Percentiles rank a stretch among this genome's conserved stretches.
Evolutionary conservation across 2,113 vertebrate genomes (phyloP).

Genomic region (Mormyrus iriodes): DNA sequence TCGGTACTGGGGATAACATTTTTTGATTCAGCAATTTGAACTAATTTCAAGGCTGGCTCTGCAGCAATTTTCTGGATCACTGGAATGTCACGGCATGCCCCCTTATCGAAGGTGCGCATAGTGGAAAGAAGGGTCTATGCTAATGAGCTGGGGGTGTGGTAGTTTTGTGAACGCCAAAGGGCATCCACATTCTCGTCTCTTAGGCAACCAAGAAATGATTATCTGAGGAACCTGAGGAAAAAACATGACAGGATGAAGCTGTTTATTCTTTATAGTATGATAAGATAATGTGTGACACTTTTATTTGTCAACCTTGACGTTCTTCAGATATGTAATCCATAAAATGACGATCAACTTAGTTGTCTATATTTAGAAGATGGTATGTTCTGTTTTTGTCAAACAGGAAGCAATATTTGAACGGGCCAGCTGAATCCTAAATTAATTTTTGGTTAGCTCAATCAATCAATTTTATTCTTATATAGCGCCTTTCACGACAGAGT

Average conservation of each 20-base stretch:
- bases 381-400: background rate
- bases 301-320: background rate
- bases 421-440: background rate
- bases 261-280: background rate
- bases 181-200: background rate
- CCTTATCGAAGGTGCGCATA: slow-evolving; percentile 60
- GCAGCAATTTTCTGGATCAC: slow-evolving; percentile 92
- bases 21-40: slow-evolving; percentile 85
- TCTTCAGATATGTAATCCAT: background rate
- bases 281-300: background rate
- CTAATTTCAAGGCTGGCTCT: slow-evolving; percentile 89
- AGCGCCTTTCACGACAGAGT: too few relatives aligned
- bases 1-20: slow-evolving; percentile 62
- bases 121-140: slow-evolving; percentile 47
- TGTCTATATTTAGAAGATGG: background rate
- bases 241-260: background rate
- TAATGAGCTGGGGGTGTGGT: slow-evolving; percentile 47
- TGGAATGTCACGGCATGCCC: slow-evolving; percentile 71
- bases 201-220: background rate
- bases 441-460: background rate
- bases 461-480: too few relatives aligned
- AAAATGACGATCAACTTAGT: background rate
- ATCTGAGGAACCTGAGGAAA: background rate
- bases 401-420: background rate
- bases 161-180: background rate